Conservation (phyloP, 2,888 invertebrate species). For the Heliconius ethilla region DNA sequence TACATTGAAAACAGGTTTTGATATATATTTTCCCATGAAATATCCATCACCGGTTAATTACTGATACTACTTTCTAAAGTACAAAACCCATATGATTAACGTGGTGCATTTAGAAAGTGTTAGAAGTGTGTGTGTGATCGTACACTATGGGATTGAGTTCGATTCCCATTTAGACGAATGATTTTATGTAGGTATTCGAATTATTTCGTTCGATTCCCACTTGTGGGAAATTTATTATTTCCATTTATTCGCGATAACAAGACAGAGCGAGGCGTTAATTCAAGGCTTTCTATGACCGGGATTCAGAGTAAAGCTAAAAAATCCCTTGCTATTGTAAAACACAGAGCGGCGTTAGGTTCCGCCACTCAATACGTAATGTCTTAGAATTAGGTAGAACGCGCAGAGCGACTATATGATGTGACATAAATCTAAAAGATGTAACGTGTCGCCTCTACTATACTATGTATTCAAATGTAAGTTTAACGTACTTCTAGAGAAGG, state of each 20-base stretch:
- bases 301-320: not conserved
- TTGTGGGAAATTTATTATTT: not conserved
- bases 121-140: no score
- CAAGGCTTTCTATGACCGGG: no score
- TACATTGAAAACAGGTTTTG: not conserved
- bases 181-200: not conserved
- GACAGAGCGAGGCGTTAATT: not conserved
- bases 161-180: not conserved
- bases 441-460: not conserved
- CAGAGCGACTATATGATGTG: not conserved
- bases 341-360: not conserved
- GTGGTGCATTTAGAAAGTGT: not conserved
- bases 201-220: not conserved
- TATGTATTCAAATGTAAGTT: not conserved
- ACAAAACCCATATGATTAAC: not conserved
- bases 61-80: conserved; percentile 5
- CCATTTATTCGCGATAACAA: not conserved
- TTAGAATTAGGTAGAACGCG: not conserved
- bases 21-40: conserved; percentile 14
- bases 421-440: not conserved
- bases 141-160: not conserved
- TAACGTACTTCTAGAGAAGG: conserved; percentile 7
- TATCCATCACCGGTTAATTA: not conserved
- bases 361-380: not conserved
- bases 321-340: not conserved